Evolutionary conservation across 2,888 invertebrate genomes (phyloP).

Genomic region (Ichneumoninae sp.): DNA sequence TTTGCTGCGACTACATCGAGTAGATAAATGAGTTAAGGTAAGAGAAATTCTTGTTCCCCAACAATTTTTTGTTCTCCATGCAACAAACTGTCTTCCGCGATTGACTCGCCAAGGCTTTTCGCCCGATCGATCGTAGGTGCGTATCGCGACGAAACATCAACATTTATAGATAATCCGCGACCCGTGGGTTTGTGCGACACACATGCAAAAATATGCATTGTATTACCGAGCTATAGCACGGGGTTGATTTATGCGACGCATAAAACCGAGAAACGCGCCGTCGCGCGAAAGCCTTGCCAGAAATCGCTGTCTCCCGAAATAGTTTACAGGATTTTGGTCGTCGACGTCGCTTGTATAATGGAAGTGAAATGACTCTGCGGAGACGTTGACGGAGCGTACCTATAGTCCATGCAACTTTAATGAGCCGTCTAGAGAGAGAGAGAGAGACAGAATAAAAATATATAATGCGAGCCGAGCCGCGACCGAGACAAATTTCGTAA

Average conservation of each 20-base stretch:
- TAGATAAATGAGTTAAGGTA: not conserved
- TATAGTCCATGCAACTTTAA: constrained; percentile 69
- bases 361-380: constrained; percentile 65
- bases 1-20: not conserved
- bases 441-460: constrained; percentile 29
- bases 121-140: not conserved
- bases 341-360: constrained; percentile 62
- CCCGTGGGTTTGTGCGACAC: constrained; percentile 42
- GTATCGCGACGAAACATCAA: constrained; percentile 17
- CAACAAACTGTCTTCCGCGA: too few species aligned
- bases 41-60: too few species aligned
- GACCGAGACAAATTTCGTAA: constrained; percentile 54
- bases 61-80: too few species aligned
- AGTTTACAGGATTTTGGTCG: constrained; percentile 74
- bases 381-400: constrained; percentile 72
- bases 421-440: constrained; percentile 57
- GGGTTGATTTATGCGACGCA: constrained; percentile 77
- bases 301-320: constrained; percentile 75
- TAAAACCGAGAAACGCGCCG: constrained; percentile 72
- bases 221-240: constrained; percentile 66
- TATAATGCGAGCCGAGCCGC: constrained; percentile 27
- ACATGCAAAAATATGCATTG: constrained; percentile 75
- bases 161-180: constrained; percentile 67
- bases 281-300: constrained; percentile 75
- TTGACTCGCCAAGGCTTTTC: not conserved